phyloP scores from a whole-genome alignment of 2,888 invertebrate species.

The Ypsolopha scabrella region DNA sequence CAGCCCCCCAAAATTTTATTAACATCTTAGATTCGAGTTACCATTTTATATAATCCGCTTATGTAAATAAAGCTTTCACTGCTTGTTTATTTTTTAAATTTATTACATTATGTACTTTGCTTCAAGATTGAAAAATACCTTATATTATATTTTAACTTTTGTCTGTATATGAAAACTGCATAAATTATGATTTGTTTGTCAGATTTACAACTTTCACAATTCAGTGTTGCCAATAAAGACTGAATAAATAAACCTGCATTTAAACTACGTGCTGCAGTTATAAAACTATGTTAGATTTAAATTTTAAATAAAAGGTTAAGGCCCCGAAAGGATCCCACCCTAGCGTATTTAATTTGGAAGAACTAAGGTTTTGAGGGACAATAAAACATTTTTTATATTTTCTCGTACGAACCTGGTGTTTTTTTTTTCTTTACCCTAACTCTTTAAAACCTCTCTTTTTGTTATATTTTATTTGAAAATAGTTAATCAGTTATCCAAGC shows the following conservation, averaged over 20 bases:
- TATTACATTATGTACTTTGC: no score
- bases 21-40: slow-evolving; percentile 49
- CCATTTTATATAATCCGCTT: slow-evolving; percentile 46
- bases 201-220: slow-evolving; percentile 15
- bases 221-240: slow-evolving; percentile 53
- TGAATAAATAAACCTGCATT: slow-evolving; percentile 22
- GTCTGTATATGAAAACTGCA: slow-evolving; percentile 7
- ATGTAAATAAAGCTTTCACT: slow-evolving; percentile 47
- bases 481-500: no score
- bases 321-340: slow-evolving; percentile 51
- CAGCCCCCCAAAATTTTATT: slow-evolving; percentile 47
- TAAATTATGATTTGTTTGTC: slow-evolving; percentile 10
- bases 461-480: no score
- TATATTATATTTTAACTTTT: no score
- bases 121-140: no score
- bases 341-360: slow-evolving; percentile 18
- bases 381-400: not conserved
- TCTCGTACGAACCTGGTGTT: not conserved
- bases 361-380: not conserved
- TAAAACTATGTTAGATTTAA: not conserved
- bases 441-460: no score
- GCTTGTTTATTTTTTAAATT: slow-evolving; percentile 16
- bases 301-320: slow-evolving; percentile 16
- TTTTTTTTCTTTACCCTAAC: not conserved
- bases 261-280: slow-evolving; percentile 9